Base-by-base conservation (phyloP, 2,113 vertebrate species). In the Struthio camelus region DNA sequence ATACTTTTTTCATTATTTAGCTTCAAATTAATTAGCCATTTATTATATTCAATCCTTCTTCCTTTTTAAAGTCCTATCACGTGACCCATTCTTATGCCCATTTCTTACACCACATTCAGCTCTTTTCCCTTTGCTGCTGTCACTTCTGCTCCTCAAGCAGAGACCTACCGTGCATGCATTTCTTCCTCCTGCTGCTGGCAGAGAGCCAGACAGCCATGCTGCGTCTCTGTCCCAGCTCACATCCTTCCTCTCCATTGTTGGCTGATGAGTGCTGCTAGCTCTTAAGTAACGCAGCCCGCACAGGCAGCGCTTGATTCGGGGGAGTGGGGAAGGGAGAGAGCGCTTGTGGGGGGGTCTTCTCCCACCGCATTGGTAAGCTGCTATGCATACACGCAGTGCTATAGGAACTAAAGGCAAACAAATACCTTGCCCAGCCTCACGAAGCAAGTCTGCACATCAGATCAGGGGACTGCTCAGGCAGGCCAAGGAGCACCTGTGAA, bases 121-220 rank as follows among this genome's bases (percentile, higher is more conserved):
- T 13, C 56, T 18, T 15, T 23, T 12, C 10, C 22, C 56, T 46
- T 28, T 8, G 5, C 3, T 2, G 38, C 48, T 5, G 8, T 6
- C 5, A 22, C 78, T 48, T 44, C 27, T 50, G 9, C 56, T 7
- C 54, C 46, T 18, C 3, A 2, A 0, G 6, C 32, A 2, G 50
- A 36, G 22, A 15, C n/a, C 15, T n/a, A 7, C 19, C 0, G 1
- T 27, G 28, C 12, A 5, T 9, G 1, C 1, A 0, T 10, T 34
- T 77, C 67, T 34, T 77, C 67, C 88, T 19, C 27, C 28, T 0
- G 2, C 82, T 65, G 78, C 44, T 1, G 4, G 3, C 6, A 64
- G 24, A 30, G 24, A 48, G 71, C 36, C 76, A 17, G 9, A 14
- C 4, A 30, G 30, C 36, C 10, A 30, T 6, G 15, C 48, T 2